Evolutionary conservation across 2,113 vertebrate genomes (phyloP).

Genomic region (Lasiurus borealis): DNA sequence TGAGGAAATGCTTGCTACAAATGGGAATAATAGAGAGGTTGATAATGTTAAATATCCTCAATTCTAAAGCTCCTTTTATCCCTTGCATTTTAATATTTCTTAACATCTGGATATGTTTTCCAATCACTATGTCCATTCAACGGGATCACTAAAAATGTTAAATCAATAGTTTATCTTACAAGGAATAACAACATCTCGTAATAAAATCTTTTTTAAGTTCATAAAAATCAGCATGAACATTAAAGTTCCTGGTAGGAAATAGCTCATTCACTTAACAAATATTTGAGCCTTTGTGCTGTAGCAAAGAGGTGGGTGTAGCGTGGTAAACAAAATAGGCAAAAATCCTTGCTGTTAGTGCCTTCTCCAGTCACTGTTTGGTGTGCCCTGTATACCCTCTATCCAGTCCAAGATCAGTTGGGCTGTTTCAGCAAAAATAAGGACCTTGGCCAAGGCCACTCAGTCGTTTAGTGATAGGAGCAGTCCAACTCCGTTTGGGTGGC

Average conservation of each 20-base stretch:
- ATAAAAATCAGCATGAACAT: neutral
- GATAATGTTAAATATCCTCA: neutral
- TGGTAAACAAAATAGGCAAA: neutral
- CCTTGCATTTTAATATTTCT: neutral
- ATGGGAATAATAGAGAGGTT: neutral
- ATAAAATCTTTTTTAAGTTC: conserved; percentile 17
- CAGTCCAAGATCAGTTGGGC: neutral
- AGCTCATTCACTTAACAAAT: neutral
- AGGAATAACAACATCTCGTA: neutral
- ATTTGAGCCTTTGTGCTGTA: neutral
- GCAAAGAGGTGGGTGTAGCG: too few species aligned
- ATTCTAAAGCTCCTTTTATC: neutral
- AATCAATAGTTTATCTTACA: neutral
- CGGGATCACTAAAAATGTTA: neutral
- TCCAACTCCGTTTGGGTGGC: neutral
- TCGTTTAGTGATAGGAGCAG: neutral
- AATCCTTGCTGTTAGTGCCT: neutral
- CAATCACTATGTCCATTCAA: neutral
- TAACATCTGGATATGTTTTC: neutral
- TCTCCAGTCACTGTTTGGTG: neutral
- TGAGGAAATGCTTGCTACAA: neutral
- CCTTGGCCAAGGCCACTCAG: neutral
- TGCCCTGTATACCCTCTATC: accelerated
- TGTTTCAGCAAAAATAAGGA: neutral
- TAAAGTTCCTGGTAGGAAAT: neutral